These are phyloP conservation scores for Ditylenchus dipsaci DNA, from an alignment of 1,140 invertebrate species.

Conservation along the genomic window DNA sequence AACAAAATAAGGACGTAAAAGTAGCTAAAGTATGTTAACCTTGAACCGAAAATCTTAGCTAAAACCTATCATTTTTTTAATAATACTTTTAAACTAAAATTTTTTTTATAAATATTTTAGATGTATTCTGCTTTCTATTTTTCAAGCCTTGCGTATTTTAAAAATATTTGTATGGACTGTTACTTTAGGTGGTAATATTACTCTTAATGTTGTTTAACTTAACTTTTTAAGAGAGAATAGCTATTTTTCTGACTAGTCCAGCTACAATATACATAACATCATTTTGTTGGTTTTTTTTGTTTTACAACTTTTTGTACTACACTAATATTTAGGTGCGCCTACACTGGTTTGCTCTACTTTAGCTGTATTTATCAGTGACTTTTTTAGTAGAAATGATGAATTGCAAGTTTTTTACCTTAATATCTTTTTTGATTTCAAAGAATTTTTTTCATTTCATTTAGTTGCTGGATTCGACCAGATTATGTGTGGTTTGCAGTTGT, in stretches of 20 bases:
- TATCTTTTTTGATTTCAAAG: no score
- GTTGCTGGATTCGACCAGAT: conserved; percentile 32
- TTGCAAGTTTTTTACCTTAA: conserved; percentile 16
- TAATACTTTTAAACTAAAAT: no score
- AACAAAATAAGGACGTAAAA: no score
- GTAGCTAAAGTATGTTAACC: no score
- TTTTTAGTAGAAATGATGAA: conserved; percentile 26
- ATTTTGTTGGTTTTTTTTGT: neutral
- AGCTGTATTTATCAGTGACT: conserved; percentile 5
- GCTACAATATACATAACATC: conserved; percentile 3
- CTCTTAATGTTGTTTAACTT: conserved; percentile 12
- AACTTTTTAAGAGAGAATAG: no score
- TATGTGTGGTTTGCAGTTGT: conserved; percentile 23
- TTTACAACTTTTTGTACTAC: no score
- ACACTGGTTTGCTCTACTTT: conserved; percentile 1
- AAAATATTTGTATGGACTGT: conserved; percentile 20
- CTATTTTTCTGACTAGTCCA: conserved; percentile 7
- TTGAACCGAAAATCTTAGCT: no score
- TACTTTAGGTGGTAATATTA: no score
- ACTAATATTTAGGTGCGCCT: neutral
- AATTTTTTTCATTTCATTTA: no score
- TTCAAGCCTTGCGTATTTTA: conserved; percentile 21
- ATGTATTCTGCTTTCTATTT: conserved; percentile 4
- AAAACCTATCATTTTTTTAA: no score
- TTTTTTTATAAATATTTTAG: no score